Evolutionary conservation across 1,140 invertebrate species (phyloP).

Genomic region (Heliconius melpomene): DNA sequence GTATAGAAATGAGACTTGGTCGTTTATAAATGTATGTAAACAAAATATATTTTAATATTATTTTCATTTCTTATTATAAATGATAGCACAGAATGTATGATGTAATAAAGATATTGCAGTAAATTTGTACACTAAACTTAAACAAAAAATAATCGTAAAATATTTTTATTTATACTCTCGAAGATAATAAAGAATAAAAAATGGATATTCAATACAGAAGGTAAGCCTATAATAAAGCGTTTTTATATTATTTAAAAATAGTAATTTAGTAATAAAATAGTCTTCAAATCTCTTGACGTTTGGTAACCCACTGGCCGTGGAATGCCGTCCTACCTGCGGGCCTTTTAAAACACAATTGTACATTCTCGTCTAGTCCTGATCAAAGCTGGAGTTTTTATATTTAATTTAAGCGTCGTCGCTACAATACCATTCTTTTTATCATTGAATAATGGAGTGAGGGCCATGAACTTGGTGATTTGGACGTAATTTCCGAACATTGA

Average conservation of each 20-base stretch:
- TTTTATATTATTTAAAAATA: background rate
- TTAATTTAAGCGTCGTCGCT: slow-evolving; percentile 22
- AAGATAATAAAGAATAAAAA: too few species aligned
- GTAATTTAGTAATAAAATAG: background rate
- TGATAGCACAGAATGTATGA: too few species aligned
- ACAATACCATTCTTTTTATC: slow-evolving; percentile 16
- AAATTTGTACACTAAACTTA: too few species aligned
- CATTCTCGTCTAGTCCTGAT: slow-evolving; percentile 40
- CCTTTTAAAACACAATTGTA: slow-evolving; percentile 37
- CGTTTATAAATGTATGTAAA: background rate
- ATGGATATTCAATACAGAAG: too few species aligned
- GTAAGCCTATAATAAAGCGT: background rate
- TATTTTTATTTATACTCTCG: too few species aligned
- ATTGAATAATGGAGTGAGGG: slow-evolving; percentile 13
- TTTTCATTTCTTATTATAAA: too few species aligned
- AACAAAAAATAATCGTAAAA: too few species aligned
- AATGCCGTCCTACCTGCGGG: slow-evolving; percentile 43
- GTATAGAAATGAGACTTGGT: background rate
- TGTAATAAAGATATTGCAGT: too few species aligned
- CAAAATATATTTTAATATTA: too few species aligned
- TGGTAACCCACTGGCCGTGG: slow-evolving; percentile 27
- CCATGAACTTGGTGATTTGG: slow-evolving; percentile 23
- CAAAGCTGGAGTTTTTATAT: slow-evolving; percentile 35
- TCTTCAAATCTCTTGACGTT: background rate
- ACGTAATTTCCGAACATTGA: background rate